Evolutionary conservation across 2,888 invertebrate genomes (phyloP).

Genomic region (Parnassius mnemosyne): DNA sequence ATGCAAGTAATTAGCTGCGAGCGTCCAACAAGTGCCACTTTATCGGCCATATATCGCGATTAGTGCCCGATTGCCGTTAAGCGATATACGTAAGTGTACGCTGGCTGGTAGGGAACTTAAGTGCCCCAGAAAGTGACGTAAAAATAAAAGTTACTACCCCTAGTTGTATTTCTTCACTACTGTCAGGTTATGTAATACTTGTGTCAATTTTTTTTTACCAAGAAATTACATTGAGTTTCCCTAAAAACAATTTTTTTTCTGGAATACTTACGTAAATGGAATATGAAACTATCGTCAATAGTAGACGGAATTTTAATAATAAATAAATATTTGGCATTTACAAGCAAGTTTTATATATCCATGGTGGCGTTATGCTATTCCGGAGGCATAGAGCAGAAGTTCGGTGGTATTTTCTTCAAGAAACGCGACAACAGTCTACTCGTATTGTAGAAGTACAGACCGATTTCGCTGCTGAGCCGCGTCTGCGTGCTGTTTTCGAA

Average conservation of each 20-base stretch:
- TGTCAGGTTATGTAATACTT: slow-evolving; percentile 48
- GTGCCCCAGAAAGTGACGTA: slow-evolving; percentile 37
- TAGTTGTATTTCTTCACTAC: slow-evolving; percentile 63
- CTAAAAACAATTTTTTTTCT: neutral
- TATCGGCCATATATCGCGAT: slow-evolving; percentile 69
- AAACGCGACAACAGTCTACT: no score
- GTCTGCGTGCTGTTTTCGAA: no score
- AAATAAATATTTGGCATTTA: no score
- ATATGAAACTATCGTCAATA: no score
- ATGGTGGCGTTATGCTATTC: no score
- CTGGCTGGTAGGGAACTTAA: slow-evolving; percentile 44
- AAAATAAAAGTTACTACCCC: slow-evolving; percentile 50
- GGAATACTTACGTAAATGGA: no score
- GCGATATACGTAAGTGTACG: slow-evolving; percentile 44
- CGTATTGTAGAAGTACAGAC: no score
- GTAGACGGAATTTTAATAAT: no score
- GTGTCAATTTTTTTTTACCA: slow-evolving; percentile 24
- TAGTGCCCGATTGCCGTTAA: slow-evolving; percentile 69
- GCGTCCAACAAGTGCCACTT: slow-evolving; percentile 56
- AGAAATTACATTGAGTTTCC: neutral
- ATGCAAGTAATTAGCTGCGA: slow-evolving; percentile 72
- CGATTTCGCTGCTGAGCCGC: no score
- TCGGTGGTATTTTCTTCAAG: no score
- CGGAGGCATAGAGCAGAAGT: no score
- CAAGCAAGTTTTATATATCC: no score